Conservation (phyloP, 1,140 invertebrate genomes). For the Leguminivora glycinivorella region DNA sequence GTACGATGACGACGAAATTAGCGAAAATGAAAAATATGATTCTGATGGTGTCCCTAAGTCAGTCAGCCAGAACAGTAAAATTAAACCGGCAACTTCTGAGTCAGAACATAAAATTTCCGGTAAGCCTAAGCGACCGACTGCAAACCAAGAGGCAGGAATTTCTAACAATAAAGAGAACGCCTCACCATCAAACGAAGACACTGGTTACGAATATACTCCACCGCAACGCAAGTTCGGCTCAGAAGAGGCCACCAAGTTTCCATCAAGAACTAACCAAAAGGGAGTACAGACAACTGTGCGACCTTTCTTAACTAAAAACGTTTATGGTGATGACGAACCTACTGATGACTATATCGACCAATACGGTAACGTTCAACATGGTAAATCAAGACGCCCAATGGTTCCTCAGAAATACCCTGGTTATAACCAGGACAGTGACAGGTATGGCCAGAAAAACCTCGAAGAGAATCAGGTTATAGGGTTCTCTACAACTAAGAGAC, state of each 20-base stretch:
- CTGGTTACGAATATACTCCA: conserved; percentile 36
- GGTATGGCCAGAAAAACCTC: not conserved
- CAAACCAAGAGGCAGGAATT: not conserved
- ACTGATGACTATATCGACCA: not conserved
- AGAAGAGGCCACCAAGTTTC: not conserved
- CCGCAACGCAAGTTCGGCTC: conserved; percentile 32
- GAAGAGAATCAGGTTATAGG: not conserved
- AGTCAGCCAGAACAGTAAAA: not conserved
- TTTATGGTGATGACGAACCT: conserved; percentile 23
- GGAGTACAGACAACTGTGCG: conserved; percentile 11
- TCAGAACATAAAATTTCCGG: not conserved
- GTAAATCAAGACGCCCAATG: not conserved
- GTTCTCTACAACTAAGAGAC: not conserved
- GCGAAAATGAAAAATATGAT: not conserved
- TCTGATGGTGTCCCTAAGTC: not conserved
- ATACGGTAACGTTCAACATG: not conserved
- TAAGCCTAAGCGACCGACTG: not conserved
- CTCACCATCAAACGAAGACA: conserved; percentile 11
- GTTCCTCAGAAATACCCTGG: not conserved
- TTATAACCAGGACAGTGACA: not conserved
- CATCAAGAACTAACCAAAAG: not conserved
- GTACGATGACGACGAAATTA: not conserved
- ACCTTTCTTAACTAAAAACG: conserved; percentile 36
- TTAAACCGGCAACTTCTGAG: not conserved
- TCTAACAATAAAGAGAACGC: conserved; percentile 10